These are phyloP conservation scores for Bursaphelenchus mucronatus DNA, from an alignment of 1,140 invertebrate genomes.

Conservation along the genomic window DNA sequence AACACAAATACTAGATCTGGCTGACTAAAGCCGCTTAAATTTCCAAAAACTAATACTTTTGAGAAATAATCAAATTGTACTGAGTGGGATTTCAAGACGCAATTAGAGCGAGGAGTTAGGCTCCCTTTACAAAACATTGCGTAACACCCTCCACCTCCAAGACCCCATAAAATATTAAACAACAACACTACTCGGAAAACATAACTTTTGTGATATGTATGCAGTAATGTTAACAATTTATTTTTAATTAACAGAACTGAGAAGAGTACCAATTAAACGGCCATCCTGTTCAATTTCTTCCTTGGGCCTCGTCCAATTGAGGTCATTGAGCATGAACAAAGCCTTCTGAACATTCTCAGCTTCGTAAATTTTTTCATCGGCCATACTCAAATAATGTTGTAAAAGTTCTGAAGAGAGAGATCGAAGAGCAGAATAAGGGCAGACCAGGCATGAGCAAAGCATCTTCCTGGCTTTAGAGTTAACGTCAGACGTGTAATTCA, in stretches of 20 bases:
- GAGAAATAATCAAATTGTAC: too few relatives aligned
- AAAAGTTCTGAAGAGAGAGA: constrained; percentile 36
- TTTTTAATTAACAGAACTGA: background rate
- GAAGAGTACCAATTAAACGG: background rate
- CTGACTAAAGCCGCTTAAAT: too few relatives aligned
- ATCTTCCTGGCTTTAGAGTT: constrained; percentile 4
- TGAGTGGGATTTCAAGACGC: too few relatives aligned
- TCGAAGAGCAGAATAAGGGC: constrained; percentile 31
- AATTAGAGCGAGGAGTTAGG: too few relatives aligned
- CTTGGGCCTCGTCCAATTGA: constrained; percentile 8
- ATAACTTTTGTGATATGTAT: background rate
- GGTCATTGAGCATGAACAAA: constrained; percentile 2
- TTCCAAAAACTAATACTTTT: too few relatives aligned
- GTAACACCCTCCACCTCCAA: too few relatives aligned
- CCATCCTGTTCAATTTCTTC: background rate
- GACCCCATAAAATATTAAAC: too few relatives aligned
- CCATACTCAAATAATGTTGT: constrained; percentile 27
- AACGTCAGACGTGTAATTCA: constrained; percentile 26
- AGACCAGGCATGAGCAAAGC: constrained; percentile 28
- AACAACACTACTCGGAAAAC: background rate
- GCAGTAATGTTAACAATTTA: background rate
- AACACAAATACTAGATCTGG: too few relatives aligned
- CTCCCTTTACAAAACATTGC: too few relatives aligned
- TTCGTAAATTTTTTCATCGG: constrained; percentile 11
- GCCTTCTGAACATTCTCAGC: constrained; percentile 8